phyloP scores from a whole-genome alignment of 2,113 vertebrate species.

The Artemisiospiza belli region DNA sequence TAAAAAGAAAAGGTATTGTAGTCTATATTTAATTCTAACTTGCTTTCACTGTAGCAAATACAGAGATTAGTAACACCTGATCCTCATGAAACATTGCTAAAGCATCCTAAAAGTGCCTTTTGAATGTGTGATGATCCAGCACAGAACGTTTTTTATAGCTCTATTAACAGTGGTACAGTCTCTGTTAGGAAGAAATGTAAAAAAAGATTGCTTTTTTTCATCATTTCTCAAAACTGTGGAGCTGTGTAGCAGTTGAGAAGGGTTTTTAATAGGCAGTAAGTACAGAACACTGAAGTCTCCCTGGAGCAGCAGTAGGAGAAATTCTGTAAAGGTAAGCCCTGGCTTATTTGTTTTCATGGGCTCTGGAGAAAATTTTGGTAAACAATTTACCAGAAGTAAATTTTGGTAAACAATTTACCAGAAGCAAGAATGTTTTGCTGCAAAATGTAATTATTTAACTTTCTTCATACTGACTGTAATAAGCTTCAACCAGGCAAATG shows the following conservation, averaged over 20 bases:
- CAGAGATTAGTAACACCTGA: not conserved
- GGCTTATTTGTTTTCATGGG: not conserved
- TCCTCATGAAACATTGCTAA: not conserved
- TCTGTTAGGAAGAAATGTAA: not conserved
- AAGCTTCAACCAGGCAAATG: not conserved
- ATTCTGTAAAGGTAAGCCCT: not conserved
- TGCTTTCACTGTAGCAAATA: not conserved
- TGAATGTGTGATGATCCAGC: not conserved
- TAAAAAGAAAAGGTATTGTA: not conserved
- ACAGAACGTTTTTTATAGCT: not conserved
- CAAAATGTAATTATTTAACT: constrained; percentile 11
- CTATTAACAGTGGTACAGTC: not conserved
- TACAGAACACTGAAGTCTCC: not conserved
- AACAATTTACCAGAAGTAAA: constrained; percentile 36
- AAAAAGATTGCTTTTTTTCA: not conserved
- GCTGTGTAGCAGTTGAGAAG: not conserved
- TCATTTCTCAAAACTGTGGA: not conserved
- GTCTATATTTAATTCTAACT: not conserved
- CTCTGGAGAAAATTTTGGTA: not conserved
- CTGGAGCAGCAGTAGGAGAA: not conserved
- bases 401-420: constrained; percentile 23
- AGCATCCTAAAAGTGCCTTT: not conserved
- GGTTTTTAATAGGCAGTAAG: not conserved
- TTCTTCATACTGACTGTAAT: not conserved
- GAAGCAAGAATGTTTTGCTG: constrained; percentile 23